Base-by-base conservation (phyloP, 2,888 invertebrate species). In the Drosophila neonasuta region DNA sequence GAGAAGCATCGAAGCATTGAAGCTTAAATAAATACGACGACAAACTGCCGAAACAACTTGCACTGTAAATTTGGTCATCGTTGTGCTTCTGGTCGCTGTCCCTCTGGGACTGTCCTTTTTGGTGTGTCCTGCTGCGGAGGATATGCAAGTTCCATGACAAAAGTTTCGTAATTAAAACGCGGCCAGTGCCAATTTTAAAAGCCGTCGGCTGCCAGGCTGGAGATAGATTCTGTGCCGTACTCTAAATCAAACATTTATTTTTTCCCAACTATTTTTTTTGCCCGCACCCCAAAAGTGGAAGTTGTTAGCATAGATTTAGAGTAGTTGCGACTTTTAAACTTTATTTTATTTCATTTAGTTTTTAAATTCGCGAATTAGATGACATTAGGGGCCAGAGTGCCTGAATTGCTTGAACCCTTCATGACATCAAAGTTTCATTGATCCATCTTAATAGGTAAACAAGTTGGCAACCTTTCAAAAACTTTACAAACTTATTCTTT, bases 91-190 rank as follows among this genome's bases (percentile, higher is more conserved):
- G 36, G 4, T 15, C 46, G 34, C 13, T 56, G 48, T 51, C 30
- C 30, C 20, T 56, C 63, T 54, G 20, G 51, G 34, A 49, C 29
- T 54, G 54, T 55, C 30, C 50, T 50, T 52, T 52, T 64, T 42
- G 7, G 42, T 51, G 39, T 34, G 29, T 50, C 52, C 52, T 62
- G 39, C 63, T 65, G 62, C 30, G 54, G 57, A 48, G 44, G 67
- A 71, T 69, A 65, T 82, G 85, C 70, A 68, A 66, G 64, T 71
- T 69, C 55, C 68, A 62, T 60, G 58, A 65, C 66, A 68, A 85
- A 82, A 81, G 77, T 85, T 85, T 80, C 61, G 76, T 70, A 83
- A 83, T 83, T 85, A 87, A 85, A 85, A 69, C 66, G 68, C 52
- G 54, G 39, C 55, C 30, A 62, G 46, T 45, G 52, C 49, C 49